Evolutionary conservation across 2,888 invertebrate species (phyloP).

Genomic region (Conomelus anceps): DNA sequence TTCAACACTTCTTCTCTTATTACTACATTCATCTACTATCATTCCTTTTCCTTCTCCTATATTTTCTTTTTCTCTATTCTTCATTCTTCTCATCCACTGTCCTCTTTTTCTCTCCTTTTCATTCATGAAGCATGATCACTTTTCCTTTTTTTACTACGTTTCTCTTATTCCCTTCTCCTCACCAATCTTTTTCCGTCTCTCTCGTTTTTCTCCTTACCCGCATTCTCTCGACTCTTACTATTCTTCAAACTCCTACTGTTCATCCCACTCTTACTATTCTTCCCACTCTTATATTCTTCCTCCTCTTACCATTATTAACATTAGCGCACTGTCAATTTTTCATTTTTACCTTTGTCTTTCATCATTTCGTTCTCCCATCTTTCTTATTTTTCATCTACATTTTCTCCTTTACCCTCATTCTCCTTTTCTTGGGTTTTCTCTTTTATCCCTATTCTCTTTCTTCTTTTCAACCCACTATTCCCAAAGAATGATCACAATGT

Average conservation of each 20-base stretch:
- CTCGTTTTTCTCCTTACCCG: conserved; percentile 24
- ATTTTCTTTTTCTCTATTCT: too few relatives aligned
- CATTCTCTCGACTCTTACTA: conserved; percentile 20
- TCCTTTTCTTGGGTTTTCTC: neutral
- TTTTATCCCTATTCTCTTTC: neutral
- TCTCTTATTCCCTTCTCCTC: conserved; percentile 11
- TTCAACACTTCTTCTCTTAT: too few relatives aligned
- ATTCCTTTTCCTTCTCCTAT: too few relatives aligned
- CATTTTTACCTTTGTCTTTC: neutral
- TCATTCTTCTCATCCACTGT: too few relatives aligned
- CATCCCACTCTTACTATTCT: conserved; percentile 12
- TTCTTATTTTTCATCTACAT: neutral
- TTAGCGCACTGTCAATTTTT: neutral
- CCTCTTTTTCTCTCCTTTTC: too few relatives aligned
- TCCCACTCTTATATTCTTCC: neutral
- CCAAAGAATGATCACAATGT: neutral
- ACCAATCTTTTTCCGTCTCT: conserved; percentile 2
- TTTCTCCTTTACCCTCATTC: conserved; percentile 23
- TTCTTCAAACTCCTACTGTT: conserved; percentile 16
- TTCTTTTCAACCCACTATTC: neutral
- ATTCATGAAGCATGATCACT: conserved; percentile 3
- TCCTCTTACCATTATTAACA: neutral
- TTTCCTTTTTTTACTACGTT: conserved; percentile 20
- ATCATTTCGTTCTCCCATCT: neutral
- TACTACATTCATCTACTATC: too few relatives aligned